phyloP scores from a whole-genome alignment of 2,113 vertebrate genomes.

The Pitta sordida region DNA sequence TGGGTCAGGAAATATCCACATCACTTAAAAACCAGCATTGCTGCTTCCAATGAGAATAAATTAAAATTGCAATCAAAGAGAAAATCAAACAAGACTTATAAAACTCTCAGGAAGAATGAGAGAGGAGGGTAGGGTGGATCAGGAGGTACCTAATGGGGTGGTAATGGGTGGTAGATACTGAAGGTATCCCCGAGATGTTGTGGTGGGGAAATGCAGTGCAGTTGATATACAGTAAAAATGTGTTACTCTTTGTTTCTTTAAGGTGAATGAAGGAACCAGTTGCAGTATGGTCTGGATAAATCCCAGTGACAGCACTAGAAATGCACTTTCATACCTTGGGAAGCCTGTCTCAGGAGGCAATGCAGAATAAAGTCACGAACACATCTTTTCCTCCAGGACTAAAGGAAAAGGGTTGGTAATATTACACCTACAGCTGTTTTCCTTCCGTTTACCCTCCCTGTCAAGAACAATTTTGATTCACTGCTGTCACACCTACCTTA shows the following conservation, averaged over 20 bases:
- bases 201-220: neutral
- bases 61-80: neutral
- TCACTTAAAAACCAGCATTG: neutral
- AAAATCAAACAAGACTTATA: neutral
- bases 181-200: neutral
- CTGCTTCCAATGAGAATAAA: neutral
- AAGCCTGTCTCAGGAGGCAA: neutral
- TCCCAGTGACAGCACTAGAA: neutral
- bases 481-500: neutral
- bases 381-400: neutral
- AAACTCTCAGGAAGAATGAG: neutral
- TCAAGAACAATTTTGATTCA: neutral
- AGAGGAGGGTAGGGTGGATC: neutral
- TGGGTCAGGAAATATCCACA: neutral
- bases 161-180: neutral
- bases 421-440: neutral
- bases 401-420: neutral
- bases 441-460: rapidly evolving
- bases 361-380: neutral
- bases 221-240: neutral
- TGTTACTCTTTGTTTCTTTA: neutral
- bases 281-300: neutral
- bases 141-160: neutral
- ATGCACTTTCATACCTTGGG: neutral
- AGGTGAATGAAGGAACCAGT: neutral